A percentile compares a stretch with the other conserved stretches of the same genome.
Evolutionary conservation across 1,140 invertebrate genomes (phyloP).

Genomic region (Tetramorium simillimum): DNA sequence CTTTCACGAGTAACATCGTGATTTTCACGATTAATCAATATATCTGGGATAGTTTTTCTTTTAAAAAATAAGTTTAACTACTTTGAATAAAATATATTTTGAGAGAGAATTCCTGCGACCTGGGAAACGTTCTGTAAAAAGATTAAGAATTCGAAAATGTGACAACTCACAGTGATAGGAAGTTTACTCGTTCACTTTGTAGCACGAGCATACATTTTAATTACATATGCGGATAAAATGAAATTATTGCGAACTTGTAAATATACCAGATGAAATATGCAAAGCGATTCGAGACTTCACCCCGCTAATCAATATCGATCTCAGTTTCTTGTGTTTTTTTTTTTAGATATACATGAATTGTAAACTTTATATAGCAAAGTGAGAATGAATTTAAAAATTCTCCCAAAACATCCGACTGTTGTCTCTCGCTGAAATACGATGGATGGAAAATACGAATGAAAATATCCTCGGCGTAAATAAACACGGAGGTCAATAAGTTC

Average conservation of each 20-base stretch:
- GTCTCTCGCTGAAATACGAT: background rate
- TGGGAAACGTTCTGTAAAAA: background rate
- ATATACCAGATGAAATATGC: background rate
- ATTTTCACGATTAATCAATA: background rate
- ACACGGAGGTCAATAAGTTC: constrained; percentile 39
- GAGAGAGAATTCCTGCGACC: background rate
- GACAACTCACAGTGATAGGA: background rate
- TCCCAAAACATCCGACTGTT: background rate
- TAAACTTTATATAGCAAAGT: background rate
- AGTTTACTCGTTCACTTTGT: background rate
- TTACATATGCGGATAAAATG: background rate
- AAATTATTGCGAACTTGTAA: background rate
- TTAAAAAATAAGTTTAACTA: background rate
- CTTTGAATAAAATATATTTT: background rate
- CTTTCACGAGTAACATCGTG: background rate
- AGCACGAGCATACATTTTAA: background rate
- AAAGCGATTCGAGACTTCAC: background rate
- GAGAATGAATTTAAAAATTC: constrained; percentile 19
- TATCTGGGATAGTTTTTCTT: no score
- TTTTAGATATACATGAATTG: background rate
- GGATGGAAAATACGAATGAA: constrained; percentile 22
- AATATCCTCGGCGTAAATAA: constrained; percentile 36
- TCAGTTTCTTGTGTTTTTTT: background rate
- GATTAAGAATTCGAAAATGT: background rate
- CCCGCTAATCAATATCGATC: background rate